Conservation (phyloP, 2,797 vertebrate species). For the Anableps anableps region DNA sequence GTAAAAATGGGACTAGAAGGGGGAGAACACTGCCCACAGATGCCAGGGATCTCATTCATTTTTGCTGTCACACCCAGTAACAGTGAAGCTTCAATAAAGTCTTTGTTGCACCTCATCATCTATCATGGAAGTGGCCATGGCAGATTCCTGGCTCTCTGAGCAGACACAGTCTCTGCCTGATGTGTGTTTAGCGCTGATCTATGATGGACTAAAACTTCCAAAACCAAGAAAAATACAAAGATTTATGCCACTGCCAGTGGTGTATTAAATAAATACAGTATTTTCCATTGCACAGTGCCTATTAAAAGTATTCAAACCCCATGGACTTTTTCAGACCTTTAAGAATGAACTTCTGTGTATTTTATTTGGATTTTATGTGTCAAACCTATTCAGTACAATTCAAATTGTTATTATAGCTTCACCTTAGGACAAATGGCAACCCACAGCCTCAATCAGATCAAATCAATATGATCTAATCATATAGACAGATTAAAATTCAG, state of each 20-base stretch:
- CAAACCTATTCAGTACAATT: background rate
- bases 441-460: background rate
- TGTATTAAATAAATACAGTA: background rate
- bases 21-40: constrained; percentile 40
- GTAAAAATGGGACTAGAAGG: constrained; percentile 51
- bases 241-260: background rate
- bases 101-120: constrained; percentile 52
- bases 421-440: too few relatives aligned
- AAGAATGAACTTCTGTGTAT: background rate
- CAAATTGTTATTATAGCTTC: too few relatives aligned
- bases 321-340: background rate
- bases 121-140: constrained; percentile 56
- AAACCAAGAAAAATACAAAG: background rate
- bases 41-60: constrained; percentile 61
- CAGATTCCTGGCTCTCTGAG: constrained; percentile 59
- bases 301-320: background rate
- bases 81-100: constrained; percentile 58
- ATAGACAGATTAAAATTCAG: background rate
- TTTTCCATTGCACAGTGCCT: too few relatives aligned
- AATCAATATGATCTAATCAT: background rate
- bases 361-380: background rate
- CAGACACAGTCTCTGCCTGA: constrained; percentile 34
- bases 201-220: background rate
- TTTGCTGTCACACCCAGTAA: constrained; percentile 49
- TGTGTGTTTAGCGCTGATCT: constrained; percentile 24